Base-by-base conservation (phyloP, 2,113 vertebrate species). In the Hippolais icterina region DNA sequence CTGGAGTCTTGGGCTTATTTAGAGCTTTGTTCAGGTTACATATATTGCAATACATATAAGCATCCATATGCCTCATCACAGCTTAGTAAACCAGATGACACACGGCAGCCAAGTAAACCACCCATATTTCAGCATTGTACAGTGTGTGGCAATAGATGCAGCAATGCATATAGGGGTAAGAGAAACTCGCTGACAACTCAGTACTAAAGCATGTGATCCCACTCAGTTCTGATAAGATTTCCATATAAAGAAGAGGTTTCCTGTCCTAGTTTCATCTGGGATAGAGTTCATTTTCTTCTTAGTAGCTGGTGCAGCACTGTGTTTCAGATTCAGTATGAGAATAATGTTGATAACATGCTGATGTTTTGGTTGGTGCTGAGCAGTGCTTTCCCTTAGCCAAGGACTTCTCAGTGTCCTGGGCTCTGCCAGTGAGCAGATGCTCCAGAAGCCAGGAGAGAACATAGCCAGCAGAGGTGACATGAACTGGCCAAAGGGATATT, bases 341-440 rank as follows among this genome's bases (percentile, higher is more conserved):
- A 46, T 46, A 39, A 46, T 0, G 0, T 37, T 41, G 69, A 25
- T 12, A 61, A 22, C 11, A 21, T 0, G 0, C 41, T 41, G 47
- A 46, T 68, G 39, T 61, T 53, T 15, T 25, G 29, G 29, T 25
- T 16, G 13, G 7, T 75, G 61, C 28, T 66, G 21, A 25, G 77
- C n/a, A 53, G 24, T 7, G 20, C 20, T 47, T 41, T 4, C 29
- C n/a, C 53, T 25, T 28, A 75, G 53, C 6, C n/a, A 61, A 13
- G 29, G 29, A 29, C 25, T 47, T n/a, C n/a, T 35, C 24, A 10
- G n/a, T 12, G 47, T 35, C 61, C 41, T 35, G 24, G 5, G 39
- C 19, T 75, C 70, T 68, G n/a, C 24, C 54, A 27, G 24, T 8
- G 78, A 53, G 61, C 6, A 68, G 28, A 5, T 50, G 52, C 59